These are phyloP conservation scores for Saxicola maurus DNA, from an alignment of 2,797 vertebrate species.

Conservation along the genomic window DNA sequence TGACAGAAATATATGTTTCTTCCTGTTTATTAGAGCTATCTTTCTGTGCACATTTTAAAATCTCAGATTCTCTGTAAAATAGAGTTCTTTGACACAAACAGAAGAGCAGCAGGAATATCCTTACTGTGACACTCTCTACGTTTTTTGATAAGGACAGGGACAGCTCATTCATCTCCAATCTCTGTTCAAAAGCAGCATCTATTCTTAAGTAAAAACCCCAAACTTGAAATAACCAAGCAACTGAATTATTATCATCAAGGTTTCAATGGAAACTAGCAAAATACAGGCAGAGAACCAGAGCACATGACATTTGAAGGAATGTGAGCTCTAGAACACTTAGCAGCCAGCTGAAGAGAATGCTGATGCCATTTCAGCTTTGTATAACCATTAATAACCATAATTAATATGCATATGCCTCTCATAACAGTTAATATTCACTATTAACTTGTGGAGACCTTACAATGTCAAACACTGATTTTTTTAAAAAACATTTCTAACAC, in stretches of 20 bases:
- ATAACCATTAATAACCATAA: not conserved
- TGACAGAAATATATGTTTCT: not conserved
- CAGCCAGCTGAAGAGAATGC: not conserved
- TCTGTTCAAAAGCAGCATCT: not conserved
- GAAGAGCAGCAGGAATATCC: not conserved
- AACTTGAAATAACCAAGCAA: not conserved
- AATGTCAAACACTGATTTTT: not conserved
- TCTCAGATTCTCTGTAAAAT: not conserved
- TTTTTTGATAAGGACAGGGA: not conserved
- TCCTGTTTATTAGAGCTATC: conserved; percentile 25
- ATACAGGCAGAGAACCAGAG: not conserved
- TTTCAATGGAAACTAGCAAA: not conserved
- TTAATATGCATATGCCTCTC: not conserved
- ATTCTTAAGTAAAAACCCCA: not conserved
- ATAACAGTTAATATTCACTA: not conserved
- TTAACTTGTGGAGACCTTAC: not conserved
- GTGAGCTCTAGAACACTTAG: not conserved
- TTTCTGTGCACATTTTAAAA: not conserved
- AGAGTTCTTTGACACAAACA: not conserved
- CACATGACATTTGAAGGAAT: not conserved
- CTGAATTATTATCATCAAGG: not conserved
- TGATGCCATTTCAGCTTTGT: not conserved
- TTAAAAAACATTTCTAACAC: not conserved
- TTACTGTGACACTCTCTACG: not conserved
- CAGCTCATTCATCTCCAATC: not conserved